Percentiles rank a stretch among this genome's conserved stretches.
Conservation (phyloP, 1,140 invertebrate species). For the Trachymyrmex septentrionalis region DNA sequence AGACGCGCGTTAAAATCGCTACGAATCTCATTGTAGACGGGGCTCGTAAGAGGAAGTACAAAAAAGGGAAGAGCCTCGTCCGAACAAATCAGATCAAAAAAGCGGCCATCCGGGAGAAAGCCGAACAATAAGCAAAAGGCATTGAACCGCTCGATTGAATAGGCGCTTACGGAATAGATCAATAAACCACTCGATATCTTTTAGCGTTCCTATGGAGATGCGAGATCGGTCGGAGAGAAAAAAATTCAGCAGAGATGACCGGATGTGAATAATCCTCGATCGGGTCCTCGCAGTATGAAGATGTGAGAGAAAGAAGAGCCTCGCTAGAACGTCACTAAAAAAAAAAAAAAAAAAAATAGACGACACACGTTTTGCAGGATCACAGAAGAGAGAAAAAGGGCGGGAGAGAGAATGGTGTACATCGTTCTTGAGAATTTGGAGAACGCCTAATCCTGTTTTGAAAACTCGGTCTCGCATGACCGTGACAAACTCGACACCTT, state of each 20-base stretch:
- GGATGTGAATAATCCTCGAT: conserved; percentile 83
- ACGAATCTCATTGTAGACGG: conserved; percentile 14
- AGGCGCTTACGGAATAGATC: conserved; percentile 75
- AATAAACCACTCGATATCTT: conserved; percentile 82
- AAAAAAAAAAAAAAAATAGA: conserved; percentile 74
- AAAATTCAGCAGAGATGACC: conserved; percentile 83
- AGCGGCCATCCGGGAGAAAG: conserved; percentile 64
- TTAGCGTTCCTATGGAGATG: conserved; percentile 64
- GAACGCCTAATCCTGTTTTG: conserved; percentile 81
- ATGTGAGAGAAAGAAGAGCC: conserved; percentile 45
- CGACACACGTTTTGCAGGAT: conserved; percentile 75
- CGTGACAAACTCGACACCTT: conserved; percentile 81
- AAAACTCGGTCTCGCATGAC: conserved; percentile 80
- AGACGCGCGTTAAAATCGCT: conserved; percentile 5
- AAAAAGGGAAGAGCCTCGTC: conserved; percentile 10
- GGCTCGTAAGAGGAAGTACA: conserved; percentile 5
- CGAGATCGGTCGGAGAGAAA: conserved; percentile 37
- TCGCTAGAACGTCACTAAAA: conserved; percentile 50
- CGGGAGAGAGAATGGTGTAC: neutral
- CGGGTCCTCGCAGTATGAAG: conserved; percentile 36
- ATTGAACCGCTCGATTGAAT: conserved; percentile 75
- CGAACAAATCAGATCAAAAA: conserved; percentile 69
- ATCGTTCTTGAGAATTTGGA: conserved; percentile 68
- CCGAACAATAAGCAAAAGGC: conserved; percentile 77
- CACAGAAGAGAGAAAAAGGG: conserved; percentile 29